Percentiles rank a stretch among this genome's conserved stretches.
These are phyloP conservation scores for Homarus americanus DNA, from an alignment of 1,140 invertebrate genomes.

Conservation along the genomic window DNA sequence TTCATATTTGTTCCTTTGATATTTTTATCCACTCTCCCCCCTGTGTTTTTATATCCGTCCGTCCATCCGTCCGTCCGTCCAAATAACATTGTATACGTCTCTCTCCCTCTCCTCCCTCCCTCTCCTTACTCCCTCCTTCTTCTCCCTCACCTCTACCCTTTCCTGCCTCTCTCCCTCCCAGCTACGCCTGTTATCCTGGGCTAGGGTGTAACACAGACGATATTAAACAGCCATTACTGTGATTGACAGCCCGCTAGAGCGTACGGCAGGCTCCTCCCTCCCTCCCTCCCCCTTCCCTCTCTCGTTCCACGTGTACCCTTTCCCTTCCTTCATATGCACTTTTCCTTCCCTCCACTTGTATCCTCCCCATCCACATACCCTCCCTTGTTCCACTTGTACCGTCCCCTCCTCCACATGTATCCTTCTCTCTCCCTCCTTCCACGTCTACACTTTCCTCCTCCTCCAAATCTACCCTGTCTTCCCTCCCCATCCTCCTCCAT, in stretches of 20 bases:
- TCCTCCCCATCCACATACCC: neutral
- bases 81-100: neutral
- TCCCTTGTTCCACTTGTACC: neutral
- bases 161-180: neutral
- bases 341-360: neutral
- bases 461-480: neutral
- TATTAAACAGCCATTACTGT: slow-evolving; percentile 44
- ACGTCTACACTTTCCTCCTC: too few relatives aligned
- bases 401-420: too few relatives aligned
- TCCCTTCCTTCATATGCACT: too few relatives aligned
- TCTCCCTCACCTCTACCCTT: neutral
- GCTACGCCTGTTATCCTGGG: slow-evolving; percentile 4
- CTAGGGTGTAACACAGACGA: neutral
- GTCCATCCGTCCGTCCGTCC: neutral
- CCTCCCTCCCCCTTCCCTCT: neutral
- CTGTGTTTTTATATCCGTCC: neutral
- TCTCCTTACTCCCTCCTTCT: neutral
- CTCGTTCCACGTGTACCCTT: neutral
- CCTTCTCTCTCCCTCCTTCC: neutral
- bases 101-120: neutral
- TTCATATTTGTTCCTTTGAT: neutral
- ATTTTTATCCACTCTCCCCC: neutral
- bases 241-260: slow-evolving; percentile 26
- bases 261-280: neutral
- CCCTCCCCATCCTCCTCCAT: neutral